Conservation (phyloP, 2,888 invertebrate species). For the Eucera pruinosa region DNA sequence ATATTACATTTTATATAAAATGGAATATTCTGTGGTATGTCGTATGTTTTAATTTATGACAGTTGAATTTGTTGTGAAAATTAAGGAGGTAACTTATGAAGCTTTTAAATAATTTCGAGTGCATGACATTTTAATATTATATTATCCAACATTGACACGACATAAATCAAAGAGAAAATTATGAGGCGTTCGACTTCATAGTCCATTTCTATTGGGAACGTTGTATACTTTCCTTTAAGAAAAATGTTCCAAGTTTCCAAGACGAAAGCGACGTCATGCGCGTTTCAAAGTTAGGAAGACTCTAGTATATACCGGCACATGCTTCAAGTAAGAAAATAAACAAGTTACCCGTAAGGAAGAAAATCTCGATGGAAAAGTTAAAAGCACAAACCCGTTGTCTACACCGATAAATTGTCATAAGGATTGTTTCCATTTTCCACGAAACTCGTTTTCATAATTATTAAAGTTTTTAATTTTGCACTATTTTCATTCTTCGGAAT, state of each 20-base stretch:
- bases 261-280: conserved; percentile 12
- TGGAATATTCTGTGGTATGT: no score
- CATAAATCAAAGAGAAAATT: neutral
- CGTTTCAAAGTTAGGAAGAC: conserved; percentile 21
- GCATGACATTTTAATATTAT: no score
- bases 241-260: conserved; percentile 20
- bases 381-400: conserved; percentile 41
- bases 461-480: neutral
- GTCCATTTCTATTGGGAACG: neutral
- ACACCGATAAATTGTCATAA: conserved; percentile 55
- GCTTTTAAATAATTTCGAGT: no score
- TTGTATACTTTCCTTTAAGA: neutral
- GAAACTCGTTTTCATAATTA: neutral
- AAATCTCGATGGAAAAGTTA: conserved; percentile 34
- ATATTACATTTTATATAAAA: no score
- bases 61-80: no score
- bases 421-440: conserved; percentile 1
- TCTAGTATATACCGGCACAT: conserved; percentile 12
- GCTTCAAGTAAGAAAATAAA: conserved; percentile 37
- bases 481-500: neutral
- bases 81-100: no score
- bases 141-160: neutral
- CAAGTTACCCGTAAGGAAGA: conserved; percentile 30
- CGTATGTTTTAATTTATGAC: no score
- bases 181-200: neutral